Base-by-base conservation (phyloP, 2,797 vertebrate species). In the Chanos chanos region DNA sequence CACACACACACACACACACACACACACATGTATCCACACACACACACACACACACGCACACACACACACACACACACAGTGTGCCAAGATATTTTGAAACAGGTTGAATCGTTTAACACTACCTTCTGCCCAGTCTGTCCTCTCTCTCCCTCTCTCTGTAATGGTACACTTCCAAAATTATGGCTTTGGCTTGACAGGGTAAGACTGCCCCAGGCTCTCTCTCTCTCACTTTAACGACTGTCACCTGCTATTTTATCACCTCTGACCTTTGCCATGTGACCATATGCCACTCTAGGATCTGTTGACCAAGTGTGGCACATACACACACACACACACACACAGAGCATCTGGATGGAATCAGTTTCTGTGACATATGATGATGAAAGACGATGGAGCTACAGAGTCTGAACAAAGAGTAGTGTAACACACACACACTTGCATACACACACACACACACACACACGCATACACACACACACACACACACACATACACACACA, bases 21-120 rank as follows among this genome's bases (percentile, higher is more conserved):
- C 19, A 4, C 68, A 44, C 1, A 16, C 65, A 61, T 62, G 47
- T 56, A 49, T 61, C 54, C 51, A 61, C 53, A 59, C 62, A 45
- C 55, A 13, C 39, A 36, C 49, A 55, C 34, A 8, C 50, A 33
- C 47, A 45, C 30, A 55, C 31, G 54, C 50, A 13, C 19, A 18
- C 25, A 44, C 50, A 61, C 52, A 48, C 40, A 58, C 59, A 21
- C 36, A 74, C 64, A 24, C 58, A 57, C 18, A 53, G 53, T 71
- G 71, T 70, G 77, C 78, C 78, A 80, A 51, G 61, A 61, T 57
- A 61, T 27, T 39, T 51, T 61, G 49, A 48, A 62, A 41, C 58
- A 70, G 60, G 70, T 60, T 77, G 80, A 83, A 73, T 80, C 80
- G 72, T 71, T 76, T 67, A 77, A 73, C 71, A 59, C 67, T 44